Conservation (phyloP, 2,797 vertebrate species). For the Coregonus ussuriensis region DNA sequence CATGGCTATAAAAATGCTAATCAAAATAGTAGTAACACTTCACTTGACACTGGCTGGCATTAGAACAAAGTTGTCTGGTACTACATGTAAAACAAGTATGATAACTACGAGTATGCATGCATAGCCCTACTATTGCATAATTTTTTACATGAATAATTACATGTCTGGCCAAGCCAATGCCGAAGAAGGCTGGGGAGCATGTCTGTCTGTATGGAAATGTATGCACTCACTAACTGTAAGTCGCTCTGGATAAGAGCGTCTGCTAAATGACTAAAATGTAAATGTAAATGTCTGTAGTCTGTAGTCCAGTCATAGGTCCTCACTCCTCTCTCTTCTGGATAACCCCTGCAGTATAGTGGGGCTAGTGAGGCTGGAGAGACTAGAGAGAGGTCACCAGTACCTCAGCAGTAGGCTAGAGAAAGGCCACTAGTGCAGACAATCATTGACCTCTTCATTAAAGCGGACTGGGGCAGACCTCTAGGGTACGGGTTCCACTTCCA, state of each 20-base stretch:
- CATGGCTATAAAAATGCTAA: conserved; percentile 1
- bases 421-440: conserved; percentile 49
- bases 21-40: conserved; percentile 25
- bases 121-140: background rate
- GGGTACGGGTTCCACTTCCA: conserved; percentile 64
- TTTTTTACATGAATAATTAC: background rate
- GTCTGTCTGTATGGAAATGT: background rate
- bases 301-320: background rate
- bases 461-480: conserved; percentile 54
- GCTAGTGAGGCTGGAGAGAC: background rate
- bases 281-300: background rate
- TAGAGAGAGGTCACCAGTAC: background rate
- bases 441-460: conserved; percentile 65
- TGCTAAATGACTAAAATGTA: too few relatives aligned
- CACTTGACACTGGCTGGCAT: conserved; percentile 11
- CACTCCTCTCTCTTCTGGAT: background rate
- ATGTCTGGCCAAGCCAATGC: background rate
- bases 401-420: conserved; percentile 20
- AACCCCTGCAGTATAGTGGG: background rate
- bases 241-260: too few relatives aligned
- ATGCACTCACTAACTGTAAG: too few relatives aligned
- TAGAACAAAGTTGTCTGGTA: background rate
- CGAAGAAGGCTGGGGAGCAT: background rate
- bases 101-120: background rate
- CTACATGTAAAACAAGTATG: background rate